phyloP scores from a whole-genome alignment of 2,797 vertebrate species.

The Mareca strepera region DNA sequence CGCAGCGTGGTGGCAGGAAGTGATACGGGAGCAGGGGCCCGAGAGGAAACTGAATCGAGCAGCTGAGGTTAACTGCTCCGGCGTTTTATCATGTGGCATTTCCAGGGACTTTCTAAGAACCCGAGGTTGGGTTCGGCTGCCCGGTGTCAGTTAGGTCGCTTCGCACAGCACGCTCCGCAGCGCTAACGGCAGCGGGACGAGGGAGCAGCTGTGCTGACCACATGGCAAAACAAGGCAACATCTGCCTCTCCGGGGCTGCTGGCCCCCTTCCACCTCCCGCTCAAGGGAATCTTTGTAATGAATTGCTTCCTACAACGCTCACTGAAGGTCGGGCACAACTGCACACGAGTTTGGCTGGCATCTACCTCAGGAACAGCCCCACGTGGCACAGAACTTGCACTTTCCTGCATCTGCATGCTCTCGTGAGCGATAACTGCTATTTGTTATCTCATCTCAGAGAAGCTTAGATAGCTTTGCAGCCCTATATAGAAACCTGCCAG shows the following conservation, averaged over 20 bases:
- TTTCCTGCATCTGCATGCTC: neutral
- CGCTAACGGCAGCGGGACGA: neutral
- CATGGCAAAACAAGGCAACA: neutral
- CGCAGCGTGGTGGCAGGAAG: conserved; percentile 25
- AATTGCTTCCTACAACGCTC: neutral
- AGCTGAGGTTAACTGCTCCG: conserved; percentile 38
- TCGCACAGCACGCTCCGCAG: neutral
- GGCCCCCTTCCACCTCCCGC: neutral
- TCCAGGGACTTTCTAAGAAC: conserved; percentile 64
- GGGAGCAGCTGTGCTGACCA: conserved; percentile 16
- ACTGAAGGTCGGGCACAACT: neutral
- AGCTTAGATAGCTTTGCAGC: neutral
- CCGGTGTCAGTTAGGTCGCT: neutral
- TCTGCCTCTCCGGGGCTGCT: neutral
- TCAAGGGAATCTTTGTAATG: neutral
- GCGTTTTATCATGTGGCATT: neutral
- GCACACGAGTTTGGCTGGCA: neutral
- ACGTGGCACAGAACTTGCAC: neutral
- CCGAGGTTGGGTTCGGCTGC: neutral
- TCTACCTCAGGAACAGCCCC: neutral
- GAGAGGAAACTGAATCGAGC: conserved; percentile 42
- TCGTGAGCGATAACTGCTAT: neutral
- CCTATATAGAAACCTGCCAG: neutral
- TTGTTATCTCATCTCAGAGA: neutral
- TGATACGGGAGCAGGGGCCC: conserved; percentile 26